Percentiles rank a stretch among this genome's conserved stretches.
phyloP scores from a whole-genome alignment of 1,140 invertebrate species.

The Penaeus japonicus region DNA sequence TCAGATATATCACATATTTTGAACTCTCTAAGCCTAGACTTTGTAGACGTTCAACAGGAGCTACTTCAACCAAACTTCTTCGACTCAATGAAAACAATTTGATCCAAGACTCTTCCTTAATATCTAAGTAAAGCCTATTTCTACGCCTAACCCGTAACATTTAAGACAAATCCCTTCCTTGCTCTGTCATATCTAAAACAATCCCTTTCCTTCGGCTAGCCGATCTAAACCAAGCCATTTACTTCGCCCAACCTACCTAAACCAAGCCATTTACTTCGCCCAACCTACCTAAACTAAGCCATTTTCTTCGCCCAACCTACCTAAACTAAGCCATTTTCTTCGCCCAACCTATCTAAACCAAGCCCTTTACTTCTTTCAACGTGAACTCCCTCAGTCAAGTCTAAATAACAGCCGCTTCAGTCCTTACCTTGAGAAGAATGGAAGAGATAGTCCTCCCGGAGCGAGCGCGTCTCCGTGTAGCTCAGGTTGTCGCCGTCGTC shows the following conservation, averaged over 20 bases:
- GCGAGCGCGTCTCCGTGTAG: slow-evolving; percentile 56
- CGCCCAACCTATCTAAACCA: background rate
- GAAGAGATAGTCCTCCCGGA: slow-evolving; percentile 57
- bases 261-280: background rate
- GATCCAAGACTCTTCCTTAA: too few relatives aligned
- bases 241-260: background rate
- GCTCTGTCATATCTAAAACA: background rate
- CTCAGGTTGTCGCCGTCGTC: slow-evolving; percentile 54
- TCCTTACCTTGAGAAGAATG: slow-evolving; percentile 51
- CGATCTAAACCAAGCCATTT: background rate
- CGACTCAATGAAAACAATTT: too few relatives aligned
- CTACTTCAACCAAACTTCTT: too few relatives aligned
- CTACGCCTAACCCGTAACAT: too few relatives aligned
- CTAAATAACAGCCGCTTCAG: background rate
- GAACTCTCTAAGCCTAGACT: too few relatives aligned
- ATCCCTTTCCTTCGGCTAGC: background rate
- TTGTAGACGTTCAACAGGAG: too few relatives aligned
- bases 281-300: background rate
- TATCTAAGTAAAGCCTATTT: too few relatives aligned
- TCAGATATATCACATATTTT: too few relatives aligned
- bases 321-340: background rate
- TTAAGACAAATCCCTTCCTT: too few relatives aligned
- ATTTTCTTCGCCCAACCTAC: background rate
- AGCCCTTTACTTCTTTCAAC: too few relatives aligned
- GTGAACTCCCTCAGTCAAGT: too few relatives aligned